These are phyloP conservation scores for Osmoderma eremita DNA, from an alignment of 2,888 invertebrate species.

Conservation along the genomic window DNA sequence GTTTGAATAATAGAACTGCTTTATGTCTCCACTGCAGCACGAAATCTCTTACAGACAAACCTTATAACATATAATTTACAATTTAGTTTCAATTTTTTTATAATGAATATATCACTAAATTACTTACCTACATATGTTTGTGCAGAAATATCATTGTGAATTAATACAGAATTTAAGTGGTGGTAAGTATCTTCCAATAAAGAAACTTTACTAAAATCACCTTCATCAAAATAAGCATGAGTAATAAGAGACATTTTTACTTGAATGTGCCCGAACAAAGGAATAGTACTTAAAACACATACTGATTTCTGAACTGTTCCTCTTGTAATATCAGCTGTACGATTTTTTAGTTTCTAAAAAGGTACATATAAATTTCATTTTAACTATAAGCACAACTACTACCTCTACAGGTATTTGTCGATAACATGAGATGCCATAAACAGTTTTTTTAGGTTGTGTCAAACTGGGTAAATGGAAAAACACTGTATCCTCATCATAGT, in stretches of 20 bases:
- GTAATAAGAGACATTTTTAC: conserved; percentile 96
- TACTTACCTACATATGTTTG: conserved; percentile 76
- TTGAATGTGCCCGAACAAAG: conserved; percentile 93
- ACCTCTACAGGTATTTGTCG: conserved; percentile 96
- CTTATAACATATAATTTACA: conserved; percentile 65
- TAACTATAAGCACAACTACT: conserved; percentile 45
- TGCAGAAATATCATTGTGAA: conserved; percentile 68
- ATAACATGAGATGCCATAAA: conserved; percentile 98
- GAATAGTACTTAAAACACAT: conserved; percentile 89
- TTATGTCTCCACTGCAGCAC: conserved; percentile 91
- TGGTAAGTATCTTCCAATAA: conserved; percentile 91
- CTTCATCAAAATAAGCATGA: conserved; percentile 96
- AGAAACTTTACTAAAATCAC: conserved; percentile 89
- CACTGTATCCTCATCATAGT: conserved; percentile 93
- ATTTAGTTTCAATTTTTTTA: neutral
- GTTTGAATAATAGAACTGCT: conserved; percentile 89
- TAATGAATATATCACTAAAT: conserved; percentile 12
- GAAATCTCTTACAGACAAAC: conserved; percentile 83
- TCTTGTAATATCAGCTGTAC: conserved; percentile 94
- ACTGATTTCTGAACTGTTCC: conserved; percentile 99
- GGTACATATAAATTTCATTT: conserved; percentile 10
- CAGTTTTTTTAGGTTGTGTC: conserved; percentile 82
- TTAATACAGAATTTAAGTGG: conserved; percentile 88
- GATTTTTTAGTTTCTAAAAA: conserved; percentile 86
- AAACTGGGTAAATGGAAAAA: conserved; percentile 95